A percentile compares a stretch with the other conserved stretches of the same genome.
Conservation (phyloP, 1,140 invertebrate genomes). For the Drosophila lini region DNA sequence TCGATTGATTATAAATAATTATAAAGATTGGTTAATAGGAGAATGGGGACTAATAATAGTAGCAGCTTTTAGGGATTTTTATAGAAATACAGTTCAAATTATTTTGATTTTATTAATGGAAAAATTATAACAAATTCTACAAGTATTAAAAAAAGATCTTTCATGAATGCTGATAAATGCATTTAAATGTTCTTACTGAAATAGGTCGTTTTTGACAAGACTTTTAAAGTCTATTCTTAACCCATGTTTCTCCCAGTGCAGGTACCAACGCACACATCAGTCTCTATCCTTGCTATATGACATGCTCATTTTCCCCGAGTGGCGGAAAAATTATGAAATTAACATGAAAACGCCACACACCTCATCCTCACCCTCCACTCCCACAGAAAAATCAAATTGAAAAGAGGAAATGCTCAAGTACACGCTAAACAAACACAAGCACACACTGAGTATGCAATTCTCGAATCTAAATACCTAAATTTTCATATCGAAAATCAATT, state of each 20-base stretch:
- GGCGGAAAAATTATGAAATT: conserved; percentile 80
- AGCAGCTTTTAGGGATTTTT: too few relatives aligned
- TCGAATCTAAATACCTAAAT: conserved; percentile 26
- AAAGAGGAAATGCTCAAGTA: conserved; percentile 66
- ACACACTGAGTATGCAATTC: conserved; percentile 6
- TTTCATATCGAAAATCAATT: conserved; percentile 73
- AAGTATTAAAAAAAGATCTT: too few relatives aligned
- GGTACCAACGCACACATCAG: conserved; percentile 21
- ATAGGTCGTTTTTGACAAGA: neutral
- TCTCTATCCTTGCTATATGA: conserved; percentile 55
- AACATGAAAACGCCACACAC: conserved; percentile 62
- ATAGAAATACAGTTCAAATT: too few relatives aligned
- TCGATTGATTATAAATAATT: neutral
- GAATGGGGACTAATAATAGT: too few relatives aligned
- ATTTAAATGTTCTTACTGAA: too few relatives aligned
- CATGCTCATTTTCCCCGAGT: conserved; percentile 72
- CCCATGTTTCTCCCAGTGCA: neutral
- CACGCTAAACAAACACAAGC: conserved; percentile 18
- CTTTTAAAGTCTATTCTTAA: neutral
- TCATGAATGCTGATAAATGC: neutral
- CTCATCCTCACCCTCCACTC: neutral
- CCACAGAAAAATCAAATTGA: conserved; percentile 19
- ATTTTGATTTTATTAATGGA: too few relatives aligned
- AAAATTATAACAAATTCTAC: too few relatives aligned
- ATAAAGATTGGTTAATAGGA: too few relatives aligned